Evolutionary conservation across 2,797 vertebrate species (phyloP).

Genomic region (Choloepus didactylus): DNA sequence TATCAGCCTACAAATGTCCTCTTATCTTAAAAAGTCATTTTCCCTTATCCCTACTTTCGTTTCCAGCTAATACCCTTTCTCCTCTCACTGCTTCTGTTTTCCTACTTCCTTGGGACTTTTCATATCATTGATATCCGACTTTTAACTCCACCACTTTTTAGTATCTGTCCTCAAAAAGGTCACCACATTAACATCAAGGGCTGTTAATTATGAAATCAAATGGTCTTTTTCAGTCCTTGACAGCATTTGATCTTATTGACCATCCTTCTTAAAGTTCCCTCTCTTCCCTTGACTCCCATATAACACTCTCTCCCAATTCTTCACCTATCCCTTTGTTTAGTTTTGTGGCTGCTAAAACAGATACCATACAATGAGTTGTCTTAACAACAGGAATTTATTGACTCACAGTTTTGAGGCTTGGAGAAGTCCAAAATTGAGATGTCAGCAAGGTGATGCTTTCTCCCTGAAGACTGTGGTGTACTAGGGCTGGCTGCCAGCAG

Average conservation of each 20-base stretch:
- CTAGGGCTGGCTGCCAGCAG: no score
- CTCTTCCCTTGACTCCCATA: not conserved
- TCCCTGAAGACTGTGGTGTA: no score
- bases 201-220: not conserved
- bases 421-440: no score
- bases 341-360: no score
- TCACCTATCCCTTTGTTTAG: not conserved
- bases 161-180: not conserved
- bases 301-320: not conserved
- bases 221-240: not conserved
- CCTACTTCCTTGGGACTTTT: not conserved
- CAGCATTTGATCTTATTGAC: not conserved
- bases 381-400: no score
- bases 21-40: not conserved
- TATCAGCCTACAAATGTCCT: not conserved
- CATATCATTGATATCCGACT: not conserved
- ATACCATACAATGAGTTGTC: no score
- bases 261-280: not conserved
- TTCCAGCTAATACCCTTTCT: not conserved
- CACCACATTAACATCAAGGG: not conserved
- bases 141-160: not conserved
- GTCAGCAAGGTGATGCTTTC: no score
- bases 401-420: no score
- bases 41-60: not conserved
- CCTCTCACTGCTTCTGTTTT: not conserved